A percentile compares a stretch with the other conserved stretches of the same genome.
phyloP scores from a whole-genome alignment of 2,113 vertebrate species.

The Murina feae region DNA sequence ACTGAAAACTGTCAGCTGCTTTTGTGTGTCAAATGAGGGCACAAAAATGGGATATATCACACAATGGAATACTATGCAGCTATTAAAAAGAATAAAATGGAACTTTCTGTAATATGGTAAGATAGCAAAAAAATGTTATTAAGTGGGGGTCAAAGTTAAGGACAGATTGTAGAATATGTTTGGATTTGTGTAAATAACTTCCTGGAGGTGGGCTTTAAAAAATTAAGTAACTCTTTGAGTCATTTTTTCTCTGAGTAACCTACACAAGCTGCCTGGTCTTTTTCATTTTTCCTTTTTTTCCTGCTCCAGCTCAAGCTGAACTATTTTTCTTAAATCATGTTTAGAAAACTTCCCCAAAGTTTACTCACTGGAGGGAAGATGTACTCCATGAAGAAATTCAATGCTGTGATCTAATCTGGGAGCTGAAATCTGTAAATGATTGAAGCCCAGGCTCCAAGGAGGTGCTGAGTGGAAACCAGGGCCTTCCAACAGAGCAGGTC shows the following conservation, averaged over 20 bases:
- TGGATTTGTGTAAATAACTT: not conserved
- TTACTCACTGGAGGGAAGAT: constrained; percentile 68
- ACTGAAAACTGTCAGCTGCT: not conserved
- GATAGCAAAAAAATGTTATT: not conserved
- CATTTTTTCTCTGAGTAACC: not conserved
- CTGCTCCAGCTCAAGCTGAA: not conserved
- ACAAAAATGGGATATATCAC: not conserved
- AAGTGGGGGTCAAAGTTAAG: not conserved
- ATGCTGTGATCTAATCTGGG: constrained; percentile 51
- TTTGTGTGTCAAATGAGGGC: not conserved
- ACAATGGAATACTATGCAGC: not conserved
- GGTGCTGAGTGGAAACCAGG: constrained; percentile 66
- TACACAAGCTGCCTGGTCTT: not conserved
- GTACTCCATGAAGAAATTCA: constrained; percentile 50
- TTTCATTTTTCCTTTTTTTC: not conserved
- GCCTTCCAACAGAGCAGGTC: constrained; percentile 55
- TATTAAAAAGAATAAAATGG: not conserved
- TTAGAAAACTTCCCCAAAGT: constrained; percentile 69
- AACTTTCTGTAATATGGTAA: not conserved
- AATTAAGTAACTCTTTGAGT: not conserved
- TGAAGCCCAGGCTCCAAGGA: constrained; percentile 50
- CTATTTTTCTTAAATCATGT: constrained; percentile 35
- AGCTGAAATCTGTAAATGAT: constrained; percentile 64
- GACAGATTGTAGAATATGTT: not conserved
- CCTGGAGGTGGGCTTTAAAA: not conserved